Evolutionary conservation across 2,113 vertebrate species (phyloP).

Genomic region (Tricholaema leucomelas): DNA sequence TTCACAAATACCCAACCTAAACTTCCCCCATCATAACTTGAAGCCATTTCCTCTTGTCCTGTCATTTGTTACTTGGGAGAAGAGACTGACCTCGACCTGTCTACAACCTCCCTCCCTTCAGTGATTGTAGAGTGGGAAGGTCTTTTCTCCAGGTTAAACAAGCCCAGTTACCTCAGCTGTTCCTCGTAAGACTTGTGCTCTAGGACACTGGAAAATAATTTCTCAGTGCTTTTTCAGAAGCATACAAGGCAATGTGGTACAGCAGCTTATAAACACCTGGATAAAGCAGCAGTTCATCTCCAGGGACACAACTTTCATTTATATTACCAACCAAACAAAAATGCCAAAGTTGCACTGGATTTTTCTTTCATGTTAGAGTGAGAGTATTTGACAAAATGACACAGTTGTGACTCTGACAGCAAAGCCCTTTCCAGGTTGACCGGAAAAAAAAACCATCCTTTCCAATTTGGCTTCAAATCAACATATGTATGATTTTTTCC

Average conservation of each 20-base stretch:
- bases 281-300: not conserved
- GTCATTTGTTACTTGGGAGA: no score
- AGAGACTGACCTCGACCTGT: no score
- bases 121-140: no score
- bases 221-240: not conserved
- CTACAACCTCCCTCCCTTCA: no score
- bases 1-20: no score
- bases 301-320: not conserved
- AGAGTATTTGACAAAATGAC: not conserved
- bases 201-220: not conserved
- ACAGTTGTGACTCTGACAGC: not conserved
- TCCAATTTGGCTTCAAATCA: conserved; percentile 3
- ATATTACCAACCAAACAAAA: not conserved
- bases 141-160: no score
- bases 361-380: not conserved
- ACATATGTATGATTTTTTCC: not conserved
- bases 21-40: no score
- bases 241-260: not conserved
- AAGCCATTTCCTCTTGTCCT: no score
- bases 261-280: not conserved
- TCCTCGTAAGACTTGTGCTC: no score
- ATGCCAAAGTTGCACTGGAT: not conserved
- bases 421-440: not conserved
- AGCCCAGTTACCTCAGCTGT: no score
- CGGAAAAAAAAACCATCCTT: conserved; percentile 30